Percentiles rank a stretch among this genome's conserved stretches.
Evolutionary conservation across 92 coral and sea anemone species (phyloP).

Genomic region (Epizoanthus stellaris): DNA sequence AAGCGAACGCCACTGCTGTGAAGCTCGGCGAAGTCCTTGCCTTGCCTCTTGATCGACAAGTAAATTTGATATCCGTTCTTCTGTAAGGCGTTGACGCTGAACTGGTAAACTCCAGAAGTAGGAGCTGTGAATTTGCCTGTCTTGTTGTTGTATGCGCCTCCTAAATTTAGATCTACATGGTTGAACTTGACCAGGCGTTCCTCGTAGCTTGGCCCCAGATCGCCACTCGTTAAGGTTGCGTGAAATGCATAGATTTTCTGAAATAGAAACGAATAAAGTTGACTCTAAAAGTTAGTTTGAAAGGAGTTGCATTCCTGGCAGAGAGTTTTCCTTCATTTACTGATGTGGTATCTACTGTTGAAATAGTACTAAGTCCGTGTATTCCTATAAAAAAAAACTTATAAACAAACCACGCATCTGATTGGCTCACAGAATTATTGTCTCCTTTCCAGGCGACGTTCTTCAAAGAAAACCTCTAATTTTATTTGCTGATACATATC

Average conservation of each 20-base stretch:
- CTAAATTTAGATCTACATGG: slow-evolving; percentile 46
- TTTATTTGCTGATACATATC: too few relatives aligned
- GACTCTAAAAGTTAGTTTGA: too few relatives aligned
- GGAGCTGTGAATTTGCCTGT: slow-evolving; percentile 59
- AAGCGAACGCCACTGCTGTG: slow-evolving; percentile 45
- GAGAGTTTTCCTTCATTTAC: background rate
- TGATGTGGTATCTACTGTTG: too few relatives aligned
- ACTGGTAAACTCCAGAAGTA: slow-evolving; percentile 44
- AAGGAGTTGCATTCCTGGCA: background rate
- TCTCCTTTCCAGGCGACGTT: too few relatives aligned
- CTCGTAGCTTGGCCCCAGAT: slow-evolving; percentile 56
- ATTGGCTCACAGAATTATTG: too few relatives aligned
- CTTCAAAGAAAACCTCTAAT: too few relatives aligned
- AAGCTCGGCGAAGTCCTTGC: slow-evolving; percentile 31
- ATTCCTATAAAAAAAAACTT: too few relatives aligned
- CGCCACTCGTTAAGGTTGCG: slow-evolving; percentile 53
- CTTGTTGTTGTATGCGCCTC: slow-evolving; percentile 34
- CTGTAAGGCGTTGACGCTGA: slow-evolving; percentile 48
- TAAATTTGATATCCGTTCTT: slow-evolving; percentile 39
- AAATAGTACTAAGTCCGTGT: too few relatives aligned
- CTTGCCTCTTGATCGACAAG: slow-evolving; percentile 40
- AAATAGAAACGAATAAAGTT: background rate
- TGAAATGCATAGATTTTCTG: slow-evolving; percentile 45
- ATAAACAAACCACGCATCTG: too few relatives aligned
- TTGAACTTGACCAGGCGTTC: slow-evolving; percentile 51